Evolutionary conservation across 2,113 vertebrate genomes (phyloP), one percentile per base, ranked within the genome.

Genomic region (Muscicapa adusta): DNA sequence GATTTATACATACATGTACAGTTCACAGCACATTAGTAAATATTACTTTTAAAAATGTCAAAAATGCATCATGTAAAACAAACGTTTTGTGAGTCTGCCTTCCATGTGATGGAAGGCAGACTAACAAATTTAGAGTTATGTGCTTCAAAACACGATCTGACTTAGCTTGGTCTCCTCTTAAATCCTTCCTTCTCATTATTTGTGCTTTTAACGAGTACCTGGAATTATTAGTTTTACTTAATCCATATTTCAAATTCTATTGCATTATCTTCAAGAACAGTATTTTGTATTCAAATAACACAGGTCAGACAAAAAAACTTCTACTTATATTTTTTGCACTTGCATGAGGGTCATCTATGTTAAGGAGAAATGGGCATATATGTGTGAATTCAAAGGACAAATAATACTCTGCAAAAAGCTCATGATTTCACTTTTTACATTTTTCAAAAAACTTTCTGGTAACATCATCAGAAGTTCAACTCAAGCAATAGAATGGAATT

Each of bases 101-200:
- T 60, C 15, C 5, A 31, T 2, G 5, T 40, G 48, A 95, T 43
- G 38, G 42, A 91, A 88, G 15, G 61, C 63, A 91, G 36, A 93
- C 66, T 80, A 78, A 56, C 10, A 91, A 78, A 94, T 93, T 87
- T 66, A 70, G 63, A 95, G 54, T 90, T 88, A 94, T 7, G 3
- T 84, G 50, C 8, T 84, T 85, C 79, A 94, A 72, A 79, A 92
- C 53, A 78, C 60, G 53, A 25, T 29, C 36, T 36, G 48, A 33
- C 18, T 57, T 76, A 81, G 42, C 63, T 77, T 91, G 11, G 12
- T 72, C 43, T 94, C 51, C 36, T 88, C 63, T 89, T 60, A 83
- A 88, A 66, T 82, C 28, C 76, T 88, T 77, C 53, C n/a, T 92
- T 93, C 57, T 68, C 56, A 91, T 91, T 85, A 91, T 71, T 92